phyloP scores from a whole-genome alignment of 1,140 invertebrate genomes.

The Orchesella cincta region DNA sequence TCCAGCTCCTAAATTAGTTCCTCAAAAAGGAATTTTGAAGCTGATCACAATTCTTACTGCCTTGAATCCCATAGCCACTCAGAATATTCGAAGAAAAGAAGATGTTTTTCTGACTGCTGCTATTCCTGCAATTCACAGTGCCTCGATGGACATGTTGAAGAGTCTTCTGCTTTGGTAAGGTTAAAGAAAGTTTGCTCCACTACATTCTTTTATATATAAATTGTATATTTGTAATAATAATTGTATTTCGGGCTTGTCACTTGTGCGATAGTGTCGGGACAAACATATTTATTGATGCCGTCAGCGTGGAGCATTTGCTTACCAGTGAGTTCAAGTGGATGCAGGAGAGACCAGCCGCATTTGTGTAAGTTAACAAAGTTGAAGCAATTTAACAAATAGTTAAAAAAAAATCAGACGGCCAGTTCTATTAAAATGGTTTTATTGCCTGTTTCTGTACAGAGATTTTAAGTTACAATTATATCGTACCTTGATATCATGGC shows the following conservation, averaged over 20 bases:
- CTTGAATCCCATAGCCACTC: slow-evolving; percentile 35
- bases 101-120: slow-evolving; percentile 31
- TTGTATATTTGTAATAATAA: too few species aligned
- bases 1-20: slow-evolving; percentile 43
- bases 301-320: slow-evolving; percentile 36
- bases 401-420: neutral
- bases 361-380: slow-evolving; percentile 28
- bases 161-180: slow-evolving; percentile 40
- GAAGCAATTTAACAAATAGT: neutral
- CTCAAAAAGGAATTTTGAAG: slow-evolving; percentile 34
- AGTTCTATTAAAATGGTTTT: neutral
- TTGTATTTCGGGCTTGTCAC: too few species aligned
- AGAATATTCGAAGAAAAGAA: slow-evolving; percentile 34
- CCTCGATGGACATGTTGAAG: slow-evolving; percentile 32
- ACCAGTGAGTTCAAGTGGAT: slow-evolving; percentile 45
- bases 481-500: slow-evolving; percentile 5
- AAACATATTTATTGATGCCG: slow-evolving; percentile 38
- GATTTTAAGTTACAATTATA: neutral
- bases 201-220: slow-evolving; percentile 12
- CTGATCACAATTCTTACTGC: slow-evolving; percentile 33
- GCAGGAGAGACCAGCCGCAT: slow-evolving; percentile 26
- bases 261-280: slow-evolving; percentile 40
- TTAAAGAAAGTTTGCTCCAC: too few species aligned
- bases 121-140: slow-evolving; percentile 37
- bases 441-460: neutral